These are phyloP conservation scores for Diuraphis noxia DNA, from an alignment of 1,140 invertebrate genomes.

Conservation along the genomic window DNA sequence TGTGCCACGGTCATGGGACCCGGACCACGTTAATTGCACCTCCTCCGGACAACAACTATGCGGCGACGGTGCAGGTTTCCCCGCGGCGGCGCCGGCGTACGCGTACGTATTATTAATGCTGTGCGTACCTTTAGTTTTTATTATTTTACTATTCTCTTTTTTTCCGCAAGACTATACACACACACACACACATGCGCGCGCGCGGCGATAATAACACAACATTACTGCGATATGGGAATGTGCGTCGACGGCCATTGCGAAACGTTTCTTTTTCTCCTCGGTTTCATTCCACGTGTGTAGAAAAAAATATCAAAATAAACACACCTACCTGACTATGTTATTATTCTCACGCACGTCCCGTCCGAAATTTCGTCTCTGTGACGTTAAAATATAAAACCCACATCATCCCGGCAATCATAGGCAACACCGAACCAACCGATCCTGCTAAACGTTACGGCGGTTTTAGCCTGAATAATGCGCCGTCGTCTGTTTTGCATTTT, in stretches of 20 bases:
- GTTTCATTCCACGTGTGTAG: background rate
- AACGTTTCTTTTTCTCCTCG: background rate
- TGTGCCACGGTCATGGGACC: constrained; percentile 32
- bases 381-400: background rate
- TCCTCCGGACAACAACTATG: background rate
- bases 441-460: background rate
- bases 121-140: background rate
- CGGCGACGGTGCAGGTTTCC: background rate
- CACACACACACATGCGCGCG: background rate
- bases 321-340: background rate
- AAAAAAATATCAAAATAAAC: background rate
- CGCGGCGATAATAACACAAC: background rate
- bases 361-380: background rate
- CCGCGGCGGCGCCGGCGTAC: background rate
- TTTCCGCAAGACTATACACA: background rate
- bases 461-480: background rate
- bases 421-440: background rate
- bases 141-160: constrained; percentile 1
- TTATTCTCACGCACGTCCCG: background rate
- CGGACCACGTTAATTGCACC: constrained; percentile 36
- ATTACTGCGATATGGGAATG: background rate
- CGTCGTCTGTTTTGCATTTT: background rate
- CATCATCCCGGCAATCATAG: no score
- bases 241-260: background rate
- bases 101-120: background rate